Evolutionary conservation across 2,888 invertebrate species (phyloP), one percentile per base, ranked within the genome.

Genomic region (Hirtodrosophila confusa): DNA sequence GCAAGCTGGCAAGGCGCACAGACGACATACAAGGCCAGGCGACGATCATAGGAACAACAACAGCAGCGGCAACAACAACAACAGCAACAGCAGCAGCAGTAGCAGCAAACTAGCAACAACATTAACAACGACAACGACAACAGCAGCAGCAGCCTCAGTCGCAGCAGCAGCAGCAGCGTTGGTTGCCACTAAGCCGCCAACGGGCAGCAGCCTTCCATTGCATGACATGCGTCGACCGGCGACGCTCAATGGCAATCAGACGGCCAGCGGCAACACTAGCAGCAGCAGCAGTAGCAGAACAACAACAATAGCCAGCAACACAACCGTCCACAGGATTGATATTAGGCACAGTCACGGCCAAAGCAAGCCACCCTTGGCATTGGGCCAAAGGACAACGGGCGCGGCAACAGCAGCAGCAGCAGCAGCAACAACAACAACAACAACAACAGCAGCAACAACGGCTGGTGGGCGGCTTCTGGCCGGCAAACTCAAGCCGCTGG

Each of bases 141-240:
- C 55, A 86, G 69, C 73, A 76, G 69, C 72, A 82, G 55, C 48
- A 55, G 36, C 17, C 24, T 31, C 17, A 55, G n/a, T n/a, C n/a
- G 35, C 33, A 10, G 33, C 11, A 35, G 9, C 44, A 9, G 48
- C 44, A 33, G 1, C 24, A 3, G 27, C 36, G 37, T 29, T 37
- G 27, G 39, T 66, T 9, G 39, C 24, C 36, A 63, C 36, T 58
- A 27, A 27, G 27, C 27, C 27, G 27, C 27, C 27, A 27, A 66
- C 23, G 39, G 66, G 35, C 51, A 60, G 61, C 48, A 44, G 48
- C 6, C 48, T 40, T 45, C 17, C 23, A 44, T 45, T 86, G 51
- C 74, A 75, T 86, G 90, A 89, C 62, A 89, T 90, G 90, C 88
- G 88, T 80, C 89, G 88, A 48, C 65, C 67, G 66, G 63, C 74